Conservation (phyloP, 2,888 invertebrate genomes). For the Agapetus fuscipes region DNA sequence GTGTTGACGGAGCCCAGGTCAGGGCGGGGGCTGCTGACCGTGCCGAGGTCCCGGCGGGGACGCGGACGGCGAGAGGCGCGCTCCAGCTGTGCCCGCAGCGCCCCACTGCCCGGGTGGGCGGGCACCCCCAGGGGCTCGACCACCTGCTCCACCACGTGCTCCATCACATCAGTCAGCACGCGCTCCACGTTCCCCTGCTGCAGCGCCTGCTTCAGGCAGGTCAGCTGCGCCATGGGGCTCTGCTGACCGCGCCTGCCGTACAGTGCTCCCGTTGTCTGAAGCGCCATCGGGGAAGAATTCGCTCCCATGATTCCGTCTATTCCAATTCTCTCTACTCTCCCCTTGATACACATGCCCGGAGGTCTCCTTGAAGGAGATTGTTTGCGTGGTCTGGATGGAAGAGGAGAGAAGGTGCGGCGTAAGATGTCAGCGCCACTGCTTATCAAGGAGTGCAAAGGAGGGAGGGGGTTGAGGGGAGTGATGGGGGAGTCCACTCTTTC, state of each 20-base stretch:
- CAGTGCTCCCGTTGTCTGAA: constrained; percentile 50
- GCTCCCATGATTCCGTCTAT: constrained; percentile 57
- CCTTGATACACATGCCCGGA: constrained; percentile 40
- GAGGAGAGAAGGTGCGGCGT: constrained; percentile 26
- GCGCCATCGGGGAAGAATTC: constrained; percentile 51
- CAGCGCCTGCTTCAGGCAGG: constrained; percentile 53
- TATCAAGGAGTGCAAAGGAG: constrained; percentile 44
- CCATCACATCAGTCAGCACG: constrained; percentile 33
- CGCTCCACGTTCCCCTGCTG: constrained; percentile 22
- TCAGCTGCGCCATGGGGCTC: constrained; percentile 73
- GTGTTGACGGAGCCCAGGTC: constrained; percentile 25
- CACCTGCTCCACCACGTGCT: constrained; percentile 23
- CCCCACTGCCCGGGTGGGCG: constrained; percentile 50
- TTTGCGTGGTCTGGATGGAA: no score
- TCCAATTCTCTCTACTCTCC: constrained; percentile 59
- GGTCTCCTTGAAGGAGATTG: no score
- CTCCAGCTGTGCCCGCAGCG: constrained; percentile 35
- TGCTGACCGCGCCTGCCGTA: constrained; percentile 52
- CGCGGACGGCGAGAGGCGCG: constrained; percentile 32
- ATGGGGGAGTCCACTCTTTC: constrained; percentile 33
- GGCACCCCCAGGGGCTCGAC: constrained; percentile 47
- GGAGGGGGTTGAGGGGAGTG: constrained; percentile 26
- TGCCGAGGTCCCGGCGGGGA: constrained; percentile 30
- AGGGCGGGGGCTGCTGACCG: constrained; percentile 18
- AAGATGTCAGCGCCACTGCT: constrained; percentile 41